These are phyloP conservation scores for Cydia pomonella DNA, from an alignment of 1,140 invertebrate species.

Conservation along the genomic window DNA sequence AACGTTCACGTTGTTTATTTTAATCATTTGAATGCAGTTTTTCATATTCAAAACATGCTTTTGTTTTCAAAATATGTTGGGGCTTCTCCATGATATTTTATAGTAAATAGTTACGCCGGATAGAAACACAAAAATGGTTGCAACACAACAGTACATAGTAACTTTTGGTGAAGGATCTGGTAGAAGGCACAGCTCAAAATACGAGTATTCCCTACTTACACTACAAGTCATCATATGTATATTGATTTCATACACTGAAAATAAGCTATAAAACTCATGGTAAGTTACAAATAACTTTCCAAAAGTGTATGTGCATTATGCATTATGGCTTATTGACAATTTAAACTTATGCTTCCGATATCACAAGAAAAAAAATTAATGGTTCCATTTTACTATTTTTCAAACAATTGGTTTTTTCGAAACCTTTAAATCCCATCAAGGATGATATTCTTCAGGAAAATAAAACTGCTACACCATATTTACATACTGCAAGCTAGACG, in stretches of 20 bases:
- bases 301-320: not conserved
- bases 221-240: conserved; percentile 14
- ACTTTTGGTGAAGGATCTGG: conserved; percentile 22
- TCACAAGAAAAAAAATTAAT: too few relatives aligned
- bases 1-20: not conserved
- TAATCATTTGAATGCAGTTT: too few relatives aligned
- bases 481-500: not conserved
- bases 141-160: not conserved
- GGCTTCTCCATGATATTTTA: not conserved
- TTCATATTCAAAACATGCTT: too few relatives aligned
- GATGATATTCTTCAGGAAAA: not conserved
- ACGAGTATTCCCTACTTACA: conserved; percentile 42
- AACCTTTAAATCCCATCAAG: too few relatives aligned
- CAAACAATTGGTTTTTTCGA: too few relatives aligned
- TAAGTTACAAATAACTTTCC: not conserved
- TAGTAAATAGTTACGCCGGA: not conserved
- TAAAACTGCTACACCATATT: not conserved
- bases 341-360: not conserved
- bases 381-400: too few relatives aligned
- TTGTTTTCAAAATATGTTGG: too few relatives aligned
- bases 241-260: conserved; percentile 6
- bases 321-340: not conserved
- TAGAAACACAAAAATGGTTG: not conserved
- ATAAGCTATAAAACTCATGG: not conserved
- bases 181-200: conserved; percentile 43